Evolutionary conservation across 2,888 invertebrate species (phyloP), one percentile per base, ranked within the genome.

Genomic region (Anodontia alba): DNA sequence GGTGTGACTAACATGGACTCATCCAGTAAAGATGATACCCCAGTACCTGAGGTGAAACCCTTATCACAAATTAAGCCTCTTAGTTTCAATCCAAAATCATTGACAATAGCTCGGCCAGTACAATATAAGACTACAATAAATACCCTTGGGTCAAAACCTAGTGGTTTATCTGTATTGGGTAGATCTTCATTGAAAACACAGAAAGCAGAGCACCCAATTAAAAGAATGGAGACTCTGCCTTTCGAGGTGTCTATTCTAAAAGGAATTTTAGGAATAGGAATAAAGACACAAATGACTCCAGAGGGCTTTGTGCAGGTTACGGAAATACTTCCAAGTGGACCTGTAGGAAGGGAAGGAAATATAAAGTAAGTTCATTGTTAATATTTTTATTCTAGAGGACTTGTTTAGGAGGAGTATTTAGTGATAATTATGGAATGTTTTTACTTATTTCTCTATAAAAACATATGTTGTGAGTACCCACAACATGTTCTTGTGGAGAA

Each of bases 231-330:
- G 66, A 88, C 89, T 12, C 87, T 90, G 46, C 90, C 92, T 33
- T 93, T 93, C 72, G 91, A 91, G 81, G 90, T 93, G 38, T 92
- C 91, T 36, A 90, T 93, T 26, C 84, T 93, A 72, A 92, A 92
- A 79, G 92, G 93, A 31, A 91, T 93, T 73, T 83, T 91, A 26
- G 93, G 93, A n/a, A 80, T 93, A 36, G 93, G 93, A n/a, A 87
- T 93, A 74, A 92, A 91, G 66, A 89, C 93, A 17, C 82, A 83
- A 62, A 89, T 90, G 69, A 89, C 87, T 12, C 76, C 87, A 5
- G 88, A 91, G 20, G 92, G 92, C 10, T 81, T 83, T 73, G 88
- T 89, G 8, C 80, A 84, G 67, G 90, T 93, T 29, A 87, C 88
- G 23, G 91, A 92, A 46, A 90, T 93, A 66, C 90, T 92, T 72